Evolutionary conservation across 2,888 invertebrate genomes (phyloP).

Genomic region (Achlya flavicornis): DNA sequence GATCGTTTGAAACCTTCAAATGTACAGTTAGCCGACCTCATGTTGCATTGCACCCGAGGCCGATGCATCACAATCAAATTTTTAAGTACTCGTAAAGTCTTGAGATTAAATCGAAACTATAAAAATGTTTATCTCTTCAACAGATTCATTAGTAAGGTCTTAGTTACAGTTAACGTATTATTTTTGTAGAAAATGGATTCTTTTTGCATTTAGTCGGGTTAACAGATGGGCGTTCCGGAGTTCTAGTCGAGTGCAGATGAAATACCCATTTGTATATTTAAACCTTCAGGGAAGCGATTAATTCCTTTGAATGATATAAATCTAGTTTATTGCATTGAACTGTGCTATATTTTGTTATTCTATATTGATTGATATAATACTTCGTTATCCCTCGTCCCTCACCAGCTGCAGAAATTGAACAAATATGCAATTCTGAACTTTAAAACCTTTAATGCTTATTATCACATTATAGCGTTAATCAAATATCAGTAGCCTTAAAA

Average conservation of each 20-base stretch:
- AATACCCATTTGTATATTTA: not conserved
- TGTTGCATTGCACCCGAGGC: not conserved
- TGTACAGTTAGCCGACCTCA: not conserved
- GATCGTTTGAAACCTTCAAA: not conserved
- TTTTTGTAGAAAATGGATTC: not conserved
- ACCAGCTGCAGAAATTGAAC: not conserved
- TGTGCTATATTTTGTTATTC: not conserved
- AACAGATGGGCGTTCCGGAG: not conserved
- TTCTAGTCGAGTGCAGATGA: not conserved
- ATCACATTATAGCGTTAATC: not conserved
- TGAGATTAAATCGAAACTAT: not conserved
- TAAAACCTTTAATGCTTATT: not conserved
- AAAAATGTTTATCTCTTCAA: slow-evolving; percentile 7
- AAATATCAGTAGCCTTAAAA: slow-evolving; percentile 1
- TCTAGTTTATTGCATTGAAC: not conserved
- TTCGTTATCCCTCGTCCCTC: not conserved
- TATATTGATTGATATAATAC: not conserved
- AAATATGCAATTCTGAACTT: not conserved
- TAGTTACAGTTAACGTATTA: not conserved
- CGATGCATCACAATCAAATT: slow-evolving; percentile 6
- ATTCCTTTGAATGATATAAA: not conserved
- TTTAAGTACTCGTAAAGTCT: slow-evolving; percentile 3
- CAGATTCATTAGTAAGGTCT: slow-evolving; percentile 4
- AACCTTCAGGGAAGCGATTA: not conserved
- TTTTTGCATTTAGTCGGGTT: not conserved